These are phyloP conservation scores for Venustoraphidia nigricollis DNA, from an alignment of 2,888 invertebrate species.

Conservation along the genomic window DNA sequence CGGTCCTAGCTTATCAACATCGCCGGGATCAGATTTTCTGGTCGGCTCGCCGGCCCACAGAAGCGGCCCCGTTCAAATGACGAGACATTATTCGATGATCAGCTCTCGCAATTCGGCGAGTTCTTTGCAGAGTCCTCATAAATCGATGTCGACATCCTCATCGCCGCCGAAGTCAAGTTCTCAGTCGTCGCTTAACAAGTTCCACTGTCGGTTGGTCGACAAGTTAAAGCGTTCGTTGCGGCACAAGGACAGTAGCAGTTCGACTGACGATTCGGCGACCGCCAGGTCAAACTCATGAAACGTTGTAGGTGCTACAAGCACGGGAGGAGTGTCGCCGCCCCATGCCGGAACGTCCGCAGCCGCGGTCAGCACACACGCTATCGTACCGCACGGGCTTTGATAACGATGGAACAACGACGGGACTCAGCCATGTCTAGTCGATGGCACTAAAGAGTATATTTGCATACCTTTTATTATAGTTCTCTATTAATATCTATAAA, in stretches of 20 bases:
- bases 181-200: conserved; percentile 52
- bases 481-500: too few species aligned
- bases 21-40: conserved; percentile 42
- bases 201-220: conserved; percentile 65
- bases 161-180: conserved; percentile 45
- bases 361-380: too few species aligned
- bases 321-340: background rate
- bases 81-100: conserved; percentile 43
- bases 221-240: conserved; percentile 58
- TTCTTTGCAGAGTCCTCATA: conserved; percentile 47
- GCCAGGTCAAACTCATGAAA: conserved; percentile 38
- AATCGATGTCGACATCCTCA: conserved; percentile 42
- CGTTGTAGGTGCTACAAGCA: conserved; percentile 1
- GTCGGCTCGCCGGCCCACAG: conserved; percentile 42
- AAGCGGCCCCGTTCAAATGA: conserved; percentile 48
- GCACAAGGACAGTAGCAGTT: conserved; percentile 35
- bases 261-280: conserved; percentile 21
- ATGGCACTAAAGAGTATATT: too few species aligned
- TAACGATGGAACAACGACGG: too few species aligned
- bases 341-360: background rate
- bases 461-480: too few species aligned
- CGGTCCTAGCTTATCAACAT: conserved; percentile 52
- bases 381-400: too few species aligned
- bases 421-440: too few species aligned
- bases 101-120: conserved; percentile 45